These are phyloP conservation scores for Catharus ustulatus DNA, from an alignment of 2,797 vertebrate genomes.

Conservation along the genomic window DNA sequence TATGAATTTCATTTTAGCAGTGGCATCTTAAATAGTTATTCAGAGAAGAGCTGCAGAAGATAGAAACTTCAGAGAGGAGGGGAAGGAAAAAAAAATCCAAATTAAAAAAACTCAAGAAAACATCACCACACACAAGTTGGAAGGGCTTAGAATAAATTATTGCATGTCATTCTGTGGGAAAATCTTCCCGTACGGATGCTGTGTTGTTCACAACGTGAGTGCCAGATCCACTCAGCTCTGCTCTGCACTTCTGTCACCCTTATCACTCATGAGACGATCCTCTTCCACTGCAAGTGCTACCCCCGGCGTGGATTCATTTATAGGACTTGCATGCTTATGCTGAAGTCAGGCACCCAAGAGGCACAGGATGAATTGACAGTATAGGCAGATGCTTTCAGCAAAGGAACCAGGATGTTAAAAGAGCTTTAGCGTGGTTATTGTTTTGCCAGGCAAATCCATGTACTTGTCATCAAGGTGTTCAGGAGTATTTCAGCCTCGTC, in stretches of 20 bases:
- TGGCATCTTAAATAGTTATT: not conserved
- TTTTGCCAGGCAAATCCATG: slow-evolving; percentile 70
- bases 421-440: slow-evolving; percentile 56
- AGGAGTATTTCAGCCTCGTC: slow-evolving; percentile 37
- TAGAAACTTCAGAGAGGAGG: not conserved
- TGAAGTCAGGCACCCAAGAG: slow-evolving; percentile 64
- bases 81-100: not conserved
- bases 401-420: slow-evolving; percentile 46
- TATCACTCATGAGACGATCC: slow-evolving; percentile 53
- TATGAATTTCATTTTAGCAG: not conserved
- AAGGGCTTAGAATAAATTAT: slow-evolving; percentile 65
- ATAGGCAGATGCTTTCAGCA: slow-evolving; percentile 68
- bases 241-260: slow-evolving; percentile 55
- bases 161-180: slow-evolving; percentile 53
- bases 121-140: not conserved
- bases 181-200: slow-evolving; percentile 13
- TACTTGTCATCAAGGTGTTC: slow-evolving; percentile 74
- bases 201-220: slow-evolving; percentile 25
- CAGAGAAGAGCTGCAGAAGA: slow-evolving; percentile 46
- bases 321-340: slow-evolving; percentile 37
- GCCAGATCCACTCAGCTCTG: slow-evolving; percentile 68
- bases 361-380: slow-evolving; percentile 60
- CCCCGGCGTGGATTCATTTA: slow-evolving; percentile 36
- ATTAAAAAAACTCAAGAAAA: not conserved
- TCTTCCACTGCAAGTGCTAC: slow-evolving; percentile 34